Evolutionary conservation across 2,888 invertebrate species (phyloP).

Genomic region (Lathronympha strigana): DNA sequence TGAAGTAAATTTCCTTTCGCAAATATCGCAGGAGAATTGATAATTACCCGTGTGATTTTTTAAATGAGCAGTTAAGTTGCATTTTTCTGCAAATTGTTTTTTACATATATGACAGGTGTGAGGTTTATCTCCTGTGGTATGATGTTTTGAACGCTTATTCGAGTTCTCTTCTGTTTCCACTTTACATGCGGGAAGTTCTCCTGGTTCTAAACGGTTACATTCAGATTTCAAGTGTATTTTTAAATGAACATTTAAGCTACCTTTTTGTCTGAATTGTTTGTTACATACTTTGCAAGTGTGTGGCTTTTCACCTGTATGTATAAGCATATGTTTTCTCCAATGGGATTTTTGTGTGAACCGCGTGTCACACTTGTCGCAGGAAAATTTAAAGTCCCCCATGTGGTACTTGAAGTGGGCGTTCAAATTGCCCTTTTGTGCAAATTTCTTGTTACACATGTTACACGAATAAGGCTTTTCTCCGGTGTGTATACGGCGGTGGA

Average conservation of each 20-base stretch:
- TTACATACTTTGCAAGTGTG: constrained; percentile 10
- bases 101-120: constrained; percentile 20
- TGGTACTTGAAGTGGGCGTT: constrained; percentile 21
- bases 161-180: neutral
- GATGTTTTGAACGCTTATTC: neutral
- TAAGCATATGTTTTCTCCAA: constrained; percentile 3
- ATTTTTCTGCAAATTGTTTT: constrained; percentile 24
- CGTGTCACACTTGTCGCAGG: constrained; percentile 6
- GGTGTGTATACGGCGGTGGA: constrained; percentile 7
- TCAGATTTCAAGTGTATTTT: constrained; percentile 19
- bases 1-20: constrained; percentile 7
- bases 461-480: constrained; percentile 24
- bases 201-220: neutral
- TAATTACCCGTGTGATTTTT: constrained; percentile 22
- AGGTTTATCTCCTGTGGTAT: neutral
- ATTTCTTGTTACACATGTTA: constrained; percentile 17
- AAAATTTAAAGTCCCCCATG: neutral
- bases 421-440: constrained; percentile 25
- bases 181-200: neutral
- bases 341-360: constrained; percentile 18
- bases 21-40: constrained; percentile 16
- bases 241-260: constrained; percentile 18
- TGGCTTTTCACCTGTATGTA: constrained; percentile 14
- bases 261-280: constrained; percentile 17
- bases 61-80: constrained; percentile 15